Base-by-base conservation (phyloP, 2,113 vertebrate genomes). In the Hystrix brachyura region DNA sequence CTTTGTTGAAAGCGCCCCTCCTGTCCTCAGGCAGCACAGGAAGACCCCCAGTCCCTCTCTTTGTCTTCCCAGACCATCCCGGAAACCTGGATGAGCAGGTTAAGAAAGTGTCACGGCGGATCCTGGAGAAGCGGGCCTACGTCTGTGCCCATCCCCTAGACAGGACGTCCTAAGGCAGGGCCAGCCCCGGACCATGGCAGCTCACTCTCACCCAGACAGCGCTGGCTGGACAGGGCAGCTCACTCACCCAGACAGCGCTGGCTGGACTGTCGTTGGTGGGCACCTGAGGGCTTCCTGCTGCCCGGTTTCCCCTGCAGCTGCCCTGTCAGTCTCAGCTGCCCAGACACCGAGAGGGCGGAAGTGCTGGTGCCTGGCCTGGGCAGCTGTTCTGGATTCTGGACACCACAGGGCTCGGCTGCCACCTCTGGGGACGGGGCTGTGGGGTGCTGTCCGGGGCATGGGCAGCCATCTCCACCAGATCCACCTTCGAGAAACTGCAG, bases 141-240 rank as follows among this genome's bases (percentile, higher is more conserved):
- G 96, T 98, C 80, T 99, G 99, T 96, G 99, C 99, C 12, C 99
- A 99, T 38, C 99, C 99, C 0, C 99, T 99, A 2, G 99, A 99
- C n/a, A 99, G 99, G 98, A 99, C 99, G 0, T 99, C 97, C 97
- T 99, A 95, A 99, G 23, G 15, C 1, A 4, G 34, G 10, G 8
- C 15, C 51, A 79, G 74, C 46, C 3, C 74, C 13, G 27, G 46
- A 14, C 74, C 74, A 29, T 10, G 48, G 32, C 51, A 34, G 55
- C 55, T 29, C 48, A 29, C 17, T 46, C 74, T 78, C 74, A 51
- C 51, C 76, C 15, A 23, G 9, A 55, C 29, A 53, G 29, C 17
- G 15, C 32, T 51, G 27, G 76, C 48, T 55, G 76, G 27, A 53
- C 29, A n/a, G n/a, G 48, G 32, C 51, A 34, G 55, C 55, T 29